Percentiles rank a stretch among this genome's conserved stretches.
phyloP scores from a whole-genome alignment of 2,113 vertebrate species.

The Semicossyphus pulcher region DNA sequence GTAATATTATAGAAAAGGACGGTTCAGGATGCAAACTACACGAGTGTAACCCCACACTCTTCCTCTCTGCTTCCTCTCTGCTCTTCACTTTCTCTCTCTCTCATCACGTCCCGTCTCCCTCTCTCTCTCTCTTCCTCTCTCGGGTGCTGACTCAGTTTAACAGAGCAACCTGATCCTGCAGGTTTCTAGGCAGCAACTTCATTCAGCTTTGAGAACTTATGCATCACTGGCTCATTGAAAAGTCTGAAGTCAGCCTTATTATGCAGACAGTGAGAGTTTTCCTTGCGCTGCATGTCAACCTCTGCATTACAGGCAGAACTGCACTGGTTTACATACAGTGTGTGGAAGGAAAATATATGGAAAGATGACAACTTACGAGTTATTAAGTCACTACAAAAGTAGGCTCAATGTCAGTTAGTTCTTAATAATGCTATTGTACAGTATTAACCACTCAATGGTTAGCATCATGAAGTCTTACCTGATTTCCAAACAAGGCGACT shows the following conservation, averaged over 20 bases:
- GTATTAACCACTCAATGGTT: too few relatives aligned
- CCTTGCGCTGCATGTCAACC: neutral
- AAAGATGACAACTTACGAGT: neutral
- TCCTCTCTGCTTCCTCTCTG: neutral
- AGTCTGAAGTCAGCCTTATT: neutral
- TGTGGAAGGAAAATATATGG: too few relatives aligned
- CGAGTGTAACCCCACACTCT: conserved; percentile 16
- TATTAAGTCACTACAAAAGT: too few relatives aligned
- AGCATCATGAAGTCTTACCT: too few relatives aligned
- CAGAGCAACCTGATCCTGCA: conserved; percentile 40
- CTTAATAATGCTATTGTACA: too few relatives aligned
- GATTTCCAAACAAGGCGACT: too few relatives aligned
- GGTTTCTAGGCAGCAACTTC: conserved; percentile 35
- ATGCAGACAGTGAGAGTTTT: neutral
- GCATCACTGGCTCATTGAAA: conserved; percentile 2
- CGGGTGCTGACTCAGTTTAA: conserved; percentile 50
- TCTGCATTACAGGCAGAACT: too few relatives aligned
- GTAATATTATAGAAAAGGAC: neutral
- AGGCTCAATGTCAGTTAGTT: too few relatives aligned
- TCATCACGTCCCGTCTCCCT: neutral
- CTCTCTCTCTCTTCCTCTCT: neutral
- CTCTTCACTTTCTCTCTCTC: conserved; percentile 11
- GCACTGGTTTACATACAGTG: too few relatives aligned
- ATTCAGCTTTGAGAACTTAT: conserved; percentile 15
- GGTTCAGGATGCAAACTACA: neutral